Conservation (phyloP, 2,113 vertebrate species). For the Crotophaga sulcirostris region DNA sequence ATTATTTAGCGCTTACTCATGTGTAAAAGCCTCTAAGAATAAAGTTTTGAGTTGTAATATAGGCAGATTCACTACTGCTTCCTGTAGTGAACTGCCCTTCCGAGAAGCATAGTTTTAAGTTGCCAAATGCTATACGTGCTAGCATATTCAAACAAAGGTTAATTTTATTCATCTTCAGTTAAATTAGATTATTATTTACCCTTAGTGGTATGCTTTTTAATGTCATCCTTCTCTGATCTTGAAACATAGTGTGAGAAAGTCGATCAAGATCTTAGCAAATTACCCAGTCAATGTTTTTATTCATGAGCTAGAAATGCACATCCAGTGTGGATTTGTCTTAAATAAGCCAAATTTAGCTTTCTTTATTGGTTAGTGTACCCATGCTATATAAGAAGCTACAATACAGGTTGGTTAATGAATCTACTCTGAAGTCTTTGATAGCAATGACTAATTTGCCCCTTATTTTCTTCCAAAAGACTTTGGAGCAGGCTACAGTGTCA, state of each 20-base stretch:
- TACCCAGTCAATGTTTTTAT: not conserved
- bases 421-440: not conserved
- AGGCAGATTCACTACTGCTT: slow-evolving; percentile 16
- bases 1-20: slow-evolving; percentile 78
- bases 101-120: slow-evolving; percentile 47
- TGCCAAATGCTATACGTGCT: slow-evolving; percentile 41
- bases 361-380: not conserved
- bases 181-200: slow-evolving; percentile 69
- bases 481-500: not conserved
- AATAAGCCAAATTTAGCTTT: not conserved
- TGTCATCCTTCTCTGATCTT: slow-evolving; percentile 61
- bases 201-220: not conserved
- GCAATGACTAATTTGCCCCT: no score
- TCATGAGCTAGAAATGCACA: not conserved
- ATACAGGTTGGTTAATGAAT: not conserved
- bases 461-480: not conserved
- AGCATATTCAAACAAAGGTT: slow-evolving; percentile 73
- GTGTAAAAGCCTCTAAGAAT: slow-evolving; percentile 64
- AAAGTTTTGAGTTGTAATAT: slow-evolving; percentile 53
- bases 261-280: not conserved
- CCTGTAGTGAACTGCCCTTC: slow-evolving; percentile 24
- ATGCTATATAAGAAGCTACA: not conserved
- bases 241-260: not conserved
- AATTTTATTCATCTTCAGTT: slow-evolving; percentile 64
- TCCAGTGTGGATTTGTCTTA: not conserved